phyloP scores from a whole-genome alignment of 30 jellyfish, hydroid and myxozoan genomes.

The Aurelia aurita region DNA sequence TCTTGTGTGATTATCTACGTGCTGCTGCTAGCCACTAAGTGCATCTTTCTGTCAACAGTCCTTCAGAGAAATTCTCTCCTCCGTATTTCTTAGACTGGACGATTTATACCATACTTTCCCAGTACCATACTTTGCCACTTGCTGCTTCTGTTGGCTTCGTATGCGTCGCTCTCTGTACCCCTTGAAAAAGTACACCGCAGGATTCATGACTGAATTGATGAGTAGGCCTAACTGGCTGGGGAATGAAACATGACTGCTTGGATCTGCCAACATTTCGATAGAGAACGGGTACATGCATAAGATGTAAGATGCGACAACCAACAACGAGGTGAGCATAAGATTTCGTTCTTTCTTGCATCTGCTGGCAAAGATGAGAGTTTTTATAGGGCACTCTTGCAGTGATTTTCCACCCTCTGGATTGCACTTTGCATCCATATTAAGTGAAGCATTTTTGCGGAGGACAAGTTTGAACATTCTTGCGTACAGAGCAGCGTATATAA shows the following conservation, averaged over 20 bases:
- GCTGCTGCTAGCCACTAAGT: too few relatives aligned
- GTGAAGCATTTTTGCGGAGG: not conserved
- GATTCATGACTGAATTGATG: slow-evolving; percentile 46
- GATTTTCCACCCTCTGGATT: not conserved
- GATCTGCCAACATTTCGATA: slow-evolving; percentile 13
- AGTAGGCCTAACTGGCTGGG: slow-evolving; percentile 15
- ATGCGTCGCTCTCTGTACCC: slow-evolving; percentile 36
- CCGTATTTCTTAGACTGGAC: too few relatives aligned
- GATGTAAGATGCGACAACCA: slow-evolving; percentile 51
- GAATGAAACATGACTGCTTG: slow-evolving; percentile 1
- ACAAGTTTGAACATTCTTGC: slow-evolving; percentile 14
- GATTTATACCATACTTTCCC: too few relatives aligned
- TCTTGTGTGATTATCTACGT: too few relatives aligned
- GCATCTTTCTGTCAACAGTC: too few relatives aligned
- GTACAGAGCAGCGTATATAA: slow-evolving; percentile 8
- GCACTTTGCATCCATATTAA: not conserved
- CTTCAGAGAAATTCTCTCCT: too few relatives aligned
- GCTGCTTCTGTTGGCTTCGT: not conserved
- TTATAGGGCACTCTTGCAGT: not conserved
- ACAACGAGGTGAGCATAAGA: slow-evolving; percentile 19
- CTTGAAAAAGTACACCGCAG: slow-evolving; percentile 58
- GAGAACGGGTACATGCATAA: slow-evolving; percentile 61
- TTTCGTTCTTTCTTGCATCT: slow-evolving; percentile 28
- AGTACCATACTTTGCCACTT: too few relatives aligned
- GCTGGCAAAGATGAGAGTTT: not conserved